phyloP scores from a whole-genome alignment of 2,888 invertebrate genomes.

The Macrosoma leucophasiata region DNA sequence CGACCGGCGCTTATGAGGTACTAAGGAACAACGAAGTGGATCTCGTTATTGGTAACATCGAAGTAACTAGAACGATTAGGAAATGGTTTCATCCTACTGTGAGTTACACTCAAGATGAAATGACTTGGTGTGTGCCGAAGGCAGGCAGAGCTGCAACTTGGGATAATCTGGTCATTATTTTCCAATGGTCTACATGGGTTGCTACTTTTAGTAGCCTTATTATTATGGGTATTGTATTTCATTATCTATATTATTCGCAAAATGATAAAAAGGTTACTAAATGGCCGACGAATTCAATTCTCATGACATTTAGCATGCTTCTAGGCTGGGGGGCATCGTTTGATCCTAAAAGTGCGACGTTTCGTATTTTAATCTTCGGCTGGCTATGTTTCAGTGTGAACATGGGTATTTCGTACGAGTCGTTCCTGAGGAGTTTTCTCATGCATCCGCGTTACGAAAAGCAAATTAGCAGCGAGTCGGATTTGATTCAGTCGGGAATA shows the following conservation, averaged over 20 bases:
- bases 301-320: slow-evolving; percentile 66
- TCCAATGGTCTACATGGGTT: slow-evolving; percentile 66
- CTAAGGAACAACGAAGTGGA: slow-evolving; percentile 52
- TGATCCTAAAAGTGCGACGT: slow-evolving; percentile 52
- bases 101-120: slow-evolving; percentile 68
- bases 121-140: slow-evolving; percentile 66
- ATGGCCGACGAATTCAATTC: slow-evolving; percentile 64
- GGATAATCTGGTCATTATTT: slow-evolving; percentile 65
- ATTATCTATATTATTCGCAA: slow-evolving; percentile 54
- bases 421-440: slow-evolving; percentile 67
- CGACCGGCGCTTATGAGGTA: slow-evolving; percentile 52
- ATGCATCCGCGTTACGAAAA: slow-evolving; percentile 71
- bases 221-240: slow-evolving; percentile 54
- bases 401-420: slow-evolving; percentile 68
- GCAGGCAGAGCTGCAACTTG: slow-evolving; percentile 60
- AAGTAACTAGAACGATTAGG: slow-evolving; percentile 57
- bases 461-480: slow-evolving; percentile 63
- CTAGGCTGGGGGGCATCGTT: slow-evolving; percentile 64
- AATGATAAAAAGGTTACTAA: slow-evolving; percentile 42
- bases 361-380: slow-evolving; percentile 58
- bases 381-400: slow-evolving; percentile 70
- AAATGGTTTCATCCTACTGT: slow-evolving; percentile 65
- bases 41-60: slow-evolving; percentile 63
- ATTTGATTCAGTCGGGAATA: slow-evolving; percentile 60
- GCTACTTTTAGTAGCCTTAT: slow-evolving; percentile 52